Evolutionary conservation across 2,888 invertebrate genomes (phyloP).

Genomic region (Galeopsomyia nigrocyanea): DNA sequence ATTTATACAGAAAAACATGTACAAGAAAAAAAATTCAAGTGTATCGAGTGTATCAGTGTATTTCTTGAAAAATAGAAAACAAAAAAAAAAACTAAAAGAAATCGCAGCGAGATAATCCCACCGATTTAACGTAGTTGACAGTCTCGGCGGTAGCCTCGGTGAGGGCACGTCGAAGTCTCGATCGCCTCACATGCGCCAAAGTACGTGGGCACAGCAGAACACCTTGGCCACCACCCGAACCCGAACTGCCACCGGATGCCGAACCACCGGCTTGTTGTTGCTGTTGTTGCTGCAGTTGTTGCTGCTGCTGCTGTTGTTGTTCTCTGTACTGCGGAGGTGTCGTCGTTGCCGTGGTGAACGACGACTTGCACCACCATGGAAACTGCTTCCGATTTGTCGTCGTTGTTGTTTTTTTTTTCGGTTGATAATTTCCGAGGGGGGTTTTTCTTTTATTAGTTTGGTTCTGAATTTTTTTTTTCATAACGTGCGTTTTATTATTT

Average conservation of each 20-base stretch:
- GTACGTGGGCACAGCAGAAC: constrained; percentile 92
- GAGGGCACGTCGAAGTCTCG: constrained; percentile 88
- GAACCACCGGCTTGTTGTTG: constrained; percentile 49
- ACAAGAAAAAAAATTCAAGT: not conserved
- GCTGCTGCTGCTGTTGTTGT: constrained; percentile 59
- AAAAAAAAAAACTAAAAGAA: too few species aligned
- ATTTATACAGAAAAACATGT: too few species aligned
- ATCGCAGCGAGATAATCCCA: constrained; percentile 68
- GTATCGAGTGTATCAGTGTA: constrained; percentile 3
- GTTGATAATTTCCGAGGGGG: not conserved
- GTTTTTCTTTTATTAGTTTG: constrained; percentile 14
- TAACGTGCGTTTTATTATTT: constrained; percentile 2
- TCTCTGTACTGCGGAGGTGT: constrained; percentile 43
- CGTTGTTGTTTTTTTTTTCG: not conserved
- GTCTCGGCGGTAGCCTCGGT: constrained; percentile 91
- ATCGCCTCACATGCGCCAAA: constrained; percentile 89
- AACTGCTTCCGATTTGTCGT: constrained; percentile 56
- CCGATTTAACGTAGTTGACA: constrained; percentile 90
- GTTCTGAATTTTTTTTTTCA: not conserved
- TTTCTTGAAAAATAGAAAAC: not conserved
- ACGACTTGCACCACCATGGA: constrained; percentile 67
- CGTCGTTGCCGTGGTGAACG: constrained; percentile 51
- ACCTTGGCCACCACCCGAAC: constrained; percentile 74
- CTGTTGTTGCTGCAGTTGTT: constrained; percentile 48
- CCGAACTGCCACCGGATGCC: constrained; percentile 56